Conservation (phyloP, 2,797 vertebrate genomes). For the Taenioides sp. region DNA sequence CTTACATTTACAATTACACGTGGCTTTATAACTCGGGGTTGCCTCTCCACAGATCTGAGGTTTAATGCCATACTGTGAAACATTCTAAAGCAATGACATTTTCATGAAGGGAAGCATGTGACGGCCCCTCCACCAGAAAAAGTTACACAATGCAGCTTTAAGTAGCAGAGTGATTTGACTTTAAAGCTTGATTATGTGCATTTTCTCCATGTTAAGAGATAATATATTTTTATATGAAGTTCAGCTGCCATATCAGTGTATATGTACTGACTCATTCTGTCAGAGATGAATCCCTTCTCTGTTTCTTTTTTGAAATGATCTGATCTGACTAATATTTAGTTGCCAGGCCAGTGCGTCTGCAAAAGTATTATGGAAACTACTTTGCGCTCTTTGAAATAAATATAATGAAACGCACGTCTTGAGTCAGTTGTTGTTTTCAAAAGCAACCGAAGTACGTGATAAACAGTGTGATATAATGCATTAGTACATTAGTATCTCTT, state of each 20-base stretch:
- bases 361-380: constrained; percentile 72
- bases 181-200: constrained; percentile 34
- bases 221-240: constrained; percentile 78
- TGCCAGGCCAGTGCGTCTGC: constrained; percentile 83
- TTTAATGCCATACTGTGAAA: too few relatives aligned
- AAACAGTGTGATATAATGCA: too few relatives aligned
- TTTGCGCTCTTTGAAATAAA: constrained; percentile 53
- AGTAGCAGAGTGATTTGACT: background rate
- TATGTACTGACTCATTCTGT: constrained; percentile 79
- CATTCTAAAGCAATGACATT: too few relatives aligned
- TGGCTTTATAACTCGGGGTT: too few relatives aligned
- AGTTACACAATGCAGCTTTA: too few relatives aligned
- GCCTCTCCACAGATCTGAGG: too few relatives aligned
- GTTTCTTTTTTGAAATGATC: constrained; percentile 65
- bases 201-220: constrained; percentile 61
- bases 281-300: constrained; percentile 54
- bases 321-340: constrained; percentile 83
- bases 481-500: too few relatives aligned
- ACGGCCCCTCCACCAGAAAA: too few relatives aligned
- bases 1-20: too few relatives aligned
- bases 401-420: background rate
- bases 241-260: constrained; percentile 83
- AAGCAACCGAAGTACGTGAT: background rate
- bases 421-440: background rate
- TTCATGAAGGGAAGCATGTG: too few relatives aligned